Evolutionary conservation across 2,888 invertebrate species (phyloP), one percentile per base, ranked within the genome.

Genomic region (Stenotaenia linearis): DNA sequence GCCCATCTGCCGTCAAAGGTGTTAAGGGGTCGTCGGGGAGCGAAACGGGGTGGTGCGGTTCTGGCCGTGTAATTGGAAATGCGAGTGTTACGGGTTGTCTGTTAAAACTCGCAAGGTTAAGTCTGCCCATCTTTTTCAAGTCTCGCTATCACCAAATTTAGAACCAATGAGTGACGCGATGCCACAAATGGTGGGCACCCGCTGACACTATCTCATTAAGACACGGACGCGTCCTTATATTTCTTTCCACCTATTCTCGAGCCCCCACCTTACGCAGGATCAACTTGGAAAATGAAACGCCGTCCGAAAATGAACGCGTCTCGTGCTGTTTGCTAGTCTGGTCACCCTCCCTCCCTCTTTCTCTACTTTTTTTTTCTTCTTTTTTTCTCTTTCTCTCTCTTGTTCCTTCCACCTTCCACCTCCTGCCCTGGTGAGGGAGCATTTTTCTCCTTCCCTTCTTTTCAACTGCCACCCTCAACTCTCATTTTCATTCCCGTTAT

Each of bases 371-470:
- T 56, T 78, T 61, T 25, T 21, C 32, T 32, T 56, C 78, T 80
- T 61, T 78, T 56, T 56, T 76, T 56, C 50, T 50, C 28, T 80
- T 78, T 32, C 79, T 45, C 76, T 75, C 50, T 74, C 74, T 74
- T 32, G 28, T 74, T 35, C 40, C 25, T 79, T 45, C 75, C 75
- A 45, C 56, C 25, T 45, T 10, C 77, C 76, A 45, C 25, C 28
- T 78, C 69, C 61, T 61, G 32, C 69, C 37, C 10, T 12, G 32
- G 77, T 28, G 35, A 40, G 74, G 61, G 21, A n/a, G 37, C 28
- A 25, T 80, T 45, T 77, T 37, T 80, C n/a, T 45, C 25, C 32
- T 78, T 80, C 25, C 23, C 75, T 75, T 80, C 35, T 80, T 45
- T 75, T 75, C 45, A 75, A 74, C 75, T 35, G 77, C 74, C 77